Base-by-base conservation (phyloP, 1,140 invertebrate species). In the Rhyzopertha dominica region DNA sequence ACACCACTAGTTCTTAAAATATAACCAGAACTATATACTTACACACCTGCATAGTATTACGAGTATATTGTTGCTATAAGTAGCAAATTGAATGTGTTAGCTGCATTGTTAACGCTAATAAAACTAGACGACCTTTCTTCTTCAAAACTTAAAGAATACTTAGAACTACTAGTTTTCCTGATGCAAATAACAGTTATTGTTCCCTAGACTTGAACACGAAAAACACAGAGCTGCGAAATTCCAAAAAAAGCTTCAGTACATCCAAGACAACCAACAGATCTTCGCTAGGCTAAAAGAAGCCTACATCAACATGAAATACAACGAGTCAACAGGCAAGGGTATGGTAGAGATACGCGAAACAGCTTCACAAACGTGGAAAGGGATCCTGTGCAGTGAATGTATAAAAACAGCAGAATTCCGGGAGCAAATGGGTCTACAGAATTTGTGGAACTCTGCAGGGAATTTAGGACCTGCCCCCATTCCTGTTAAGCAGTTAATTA, bases 271-370 rank as follows among this genome's bases (percentile, higher is more conserved):
- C 41, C 58, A 60, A 13, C 46, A 49, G 17, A 40, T 60, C 0
- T 56, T 60, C 38, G 49, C 49, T 17, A 43, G 47, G 38, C 25
- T 60, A 14, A 56, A 56, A 50, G 50, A 60, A 17, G 58, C 55
- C 9, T 60, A 60, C 19, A 47, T 57, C 5, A 50, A 51, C 22
- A 54, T 57, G 54, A 59, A 59, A 41, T 59, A 59, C 29, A 60
- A 60, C 37, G 53, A 60, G 49, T 42, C 58, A n/a, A 36, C 50
- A 13, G 50, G 47, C n/a, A 41, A 44, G 32, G 56, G 51, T 46
- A 49, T 58, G 51, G 46, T 53, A 12, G 55, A 58, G 49, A 54
- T 60, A 25, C 19, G 44, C 24, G 56, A 60, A 38, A 56, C 50
- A 37, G 38, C 43, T 24, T 13, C 44, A 14, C 58, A 60, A 41